Conservation (phyloP, 30 jellyfish, hydroid and myxozoan genomes). For the Hydra vulgaris region DNA sequence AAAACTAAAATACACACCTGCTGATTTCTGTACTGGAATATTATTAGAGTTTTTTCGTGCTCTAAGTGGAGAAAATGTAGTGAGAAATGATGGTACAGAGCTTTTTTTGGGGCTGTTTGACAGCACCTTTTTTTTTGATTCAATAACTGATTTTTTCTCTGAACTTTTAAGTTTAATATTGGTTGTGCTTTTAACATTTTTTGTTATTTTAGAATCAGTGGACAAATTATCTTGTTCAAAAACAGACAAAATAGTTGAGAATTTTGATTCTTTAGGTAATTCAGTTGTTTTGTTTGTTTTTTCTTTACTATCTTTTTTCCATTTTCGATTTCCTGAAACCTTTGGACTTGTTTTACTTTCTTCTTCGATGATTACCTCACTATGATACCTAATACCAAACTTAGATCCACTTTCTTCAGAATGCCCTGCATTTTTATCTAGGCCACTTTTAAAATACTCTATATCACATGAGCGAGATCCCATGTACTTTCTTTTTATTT, state of each 20-base stretch:
- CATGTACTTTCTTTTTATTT: constrained; percentile 6
- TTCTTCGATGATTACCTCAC: constrained; percentile 3
- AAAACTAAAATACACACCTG: background rate
- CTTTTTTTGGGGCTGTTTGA: background rate
- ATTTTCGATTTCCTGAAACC: background rate
- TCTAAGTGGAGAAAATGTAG: constrained; percentile 1
- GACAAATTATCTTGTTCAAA: background rate
- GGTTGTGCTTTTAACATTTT: background rate
- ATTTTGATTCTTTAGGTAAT: background rate
- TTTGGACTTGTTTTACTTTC: background rate
- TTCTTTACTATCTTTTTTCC: constrained; percentile 3
- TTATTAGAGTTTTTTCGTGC: background rate
- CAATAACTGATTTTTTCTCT: background rate
- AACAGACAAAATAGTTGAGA: constrained; percentile 4
- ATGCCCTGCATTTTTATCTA: constrained; percentile 6
- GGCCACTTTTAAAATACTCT: constrained; percentile 16
- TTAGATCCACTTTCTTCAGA: constrained; percentile 1
- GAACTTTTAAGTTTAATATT: background rate
- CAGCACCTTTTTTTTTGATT: background rate
- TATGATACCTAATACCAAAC: background rate
- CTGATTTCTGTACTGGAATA: background rate
- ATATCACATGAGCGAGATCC: constrained; percentile 16
- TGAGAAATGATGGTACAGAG: background rate
- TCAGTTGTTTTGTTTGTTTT: background rate
- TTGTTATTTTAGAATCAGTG: background rate